Conservation (phyloP, 92 coral and sea anemone species). For the Ricordea florida region DNA sequence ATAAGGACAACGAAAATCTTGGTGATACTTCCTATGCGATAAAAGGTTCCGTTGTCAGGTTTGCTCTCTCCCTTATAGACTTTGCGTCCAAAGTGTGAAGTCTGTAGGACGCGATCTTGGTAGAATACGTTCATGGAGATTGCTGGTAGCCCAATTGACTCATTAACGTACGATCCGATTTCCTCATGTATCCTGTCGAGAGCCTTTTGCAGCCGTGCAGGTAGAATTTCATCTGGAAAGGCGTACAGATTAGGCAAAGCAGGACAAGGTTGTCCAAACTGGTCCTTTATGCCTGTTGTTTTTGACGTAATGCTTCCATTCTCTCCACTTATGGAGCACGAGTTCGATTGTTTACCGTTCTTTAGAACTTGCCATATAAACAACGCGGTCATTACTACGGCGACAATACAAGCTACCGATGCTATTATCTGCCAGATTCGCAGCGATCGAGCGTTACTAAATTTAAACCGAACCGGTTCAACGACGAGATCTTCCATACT, state of each 20-base stretch:
- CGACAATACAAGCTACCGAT: conserved; percentile 1
- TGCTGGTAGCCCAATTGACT: conserved; percentile 37
- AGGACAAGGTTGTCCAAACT: conserved; percentile 5
- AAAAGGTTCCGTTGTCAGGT: conserved; percentile 13
- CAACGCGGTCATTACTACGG: conserved; percentile 16
- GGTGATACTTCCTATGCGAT: conserved; percentile 46
- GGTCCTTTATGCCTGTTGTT: background rate
- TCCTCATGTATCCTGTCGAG: conserved; percentile 15
- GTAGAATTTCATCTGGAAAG: conserved; percentile 4
- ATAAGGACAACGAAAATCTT: conserved; percentile 54
- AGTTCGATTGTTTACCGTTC: background rate
- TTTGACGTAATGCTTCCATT: background rate
- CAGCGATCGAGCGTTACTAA: background rate
- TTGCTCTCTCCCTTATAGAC: background rate
- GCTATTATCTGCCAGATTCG: conserved; percentile 15
- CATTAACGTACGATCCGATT: conserved; percentile 21
- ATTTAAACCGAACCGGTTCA: conserved; percentile 12
- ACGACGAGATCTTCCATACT: conserved; percentile 33
- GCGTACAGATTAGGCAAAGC: conserved; percentile 15
- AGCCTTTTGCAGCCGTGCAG: conserved; percentile 8
- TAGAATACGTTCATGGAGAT: conserved; percentile 49
- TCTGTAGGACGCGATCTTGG: conserved; percentile 30
- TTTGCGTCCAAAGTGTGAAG: conserved; percentile 40
- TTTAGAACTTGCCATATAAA: conserved; percentile 37
- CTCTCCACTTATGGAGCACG: no score